Evolutionary conservation across 2,113 vertebrate species (phyloP).

Genomic region (Oriolus oriolus): DNA sequence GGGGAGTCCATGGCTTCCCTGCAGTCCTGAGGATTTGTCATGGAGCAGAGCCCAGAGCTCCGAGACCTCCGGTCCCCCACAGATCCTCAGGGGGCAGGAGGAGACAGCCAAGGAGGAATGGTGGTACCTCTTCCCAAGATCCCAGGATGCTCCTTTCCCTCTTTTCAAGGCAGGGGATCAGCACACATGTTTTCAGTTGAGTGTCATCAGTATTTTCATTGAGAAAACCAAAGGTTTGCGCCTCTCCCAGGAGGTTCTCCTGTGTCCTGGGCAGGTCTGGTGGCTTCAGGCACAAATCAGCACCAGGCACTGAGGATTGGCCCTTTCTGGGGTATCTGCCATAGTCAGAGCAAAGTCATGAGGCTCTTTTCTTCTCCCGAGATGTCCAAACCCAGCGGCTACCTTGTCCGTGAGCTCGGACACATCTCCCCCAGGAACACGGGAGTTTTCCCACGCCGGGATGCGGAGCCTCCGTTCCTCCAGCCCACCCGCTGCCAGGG

Average conservation of each 20-base stretch:
- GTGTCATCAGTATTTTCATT: fast-evolving
- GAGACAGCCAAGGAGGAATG: fast-evolving
- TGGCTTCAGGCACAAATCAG: not conserved
- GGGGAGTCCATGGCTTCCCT: constrained; percentile 62
- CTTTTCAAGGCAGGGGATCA: not conserved
- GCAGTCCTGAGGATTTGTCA: not conserved
- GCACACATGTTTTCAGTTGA: fast-evolving
- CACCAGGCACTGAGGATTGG: fast-evolving
- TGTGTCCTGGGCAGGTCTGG: not conserved
- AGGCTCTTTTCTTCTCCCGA: not conserved
- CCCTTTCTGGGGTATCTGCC: not conserved
- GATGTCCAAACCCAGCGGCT: not conserved
- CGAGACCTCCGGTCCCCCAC: fast-evolving
- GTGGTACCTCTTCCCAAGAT: fast-evolving
- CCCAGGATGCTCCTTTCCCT: not conserved
- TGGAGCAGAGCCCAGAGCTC: not conserved
- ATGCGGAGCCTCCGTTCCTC: not conserved
- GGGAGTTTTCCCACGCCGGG: not conserved
- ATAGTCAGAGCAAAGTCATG: fast-evolving
- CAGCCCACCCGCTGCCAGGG: not conserved
- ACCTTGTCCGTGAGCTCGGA: not conserved
- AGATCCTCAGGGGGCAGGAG: fast-evolving
- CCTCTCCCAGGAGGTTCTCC: not conserved
- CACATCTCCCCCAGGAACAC: not conserved
- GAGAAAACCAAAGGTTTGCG: not conserved